Percentiles rank a stretch among this genome's conserved stretches.
phyloP scores from a whole-genome alignment of 1,140 invertebrate species.

The Drosophila mojavensis region DNA sequence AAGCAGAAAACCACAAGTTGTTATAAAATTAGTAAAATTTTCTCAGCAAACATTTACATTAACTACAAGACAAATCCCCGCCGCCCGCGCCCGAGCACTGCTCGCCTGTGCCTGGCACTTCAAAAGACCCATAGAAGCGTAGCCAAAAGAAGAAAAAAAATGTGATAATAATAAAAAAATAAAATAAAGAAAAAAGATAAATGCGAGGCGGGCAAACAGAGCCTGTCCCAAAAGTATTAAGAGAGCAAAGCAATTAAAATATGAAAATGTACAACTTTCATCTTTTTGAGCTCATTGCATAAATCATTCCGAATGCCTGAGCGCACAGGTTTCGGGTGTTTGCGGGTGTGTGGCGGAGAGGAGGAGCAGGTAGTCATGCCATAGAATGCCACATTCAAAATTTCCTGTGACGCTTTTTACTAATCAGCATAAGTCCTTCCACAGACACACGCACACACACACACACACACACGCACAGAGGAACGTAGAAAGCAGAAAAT shows the following conservation, averaged over 20 bases:
- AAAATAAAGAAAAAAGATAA: slow-evolving; percentile 31
- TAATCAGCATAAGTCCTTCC: slow-evolving; percentile 79
- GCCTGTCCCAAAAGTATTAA: slow-evolving; percentile 80
- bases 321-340: slow-evolving; percentile 28
- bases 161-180: slow-evolving; percentile 37
- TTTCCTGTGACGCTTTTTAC: slow-evolving; percentile 81
- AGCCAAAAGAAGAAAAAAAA: slow-evolving; percentile 50
- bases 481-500: slow-evolving; percentile 38
- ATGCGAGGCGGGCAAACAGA: slow-evolving; percentile 22
- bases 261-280: slow-evolving; percentile 83
- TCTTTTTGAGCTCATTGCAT: slow-evolving; percentile 83
- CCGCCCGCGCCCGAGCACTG: neutral
- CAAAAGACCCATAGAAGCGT: slow-evolving; percentile 80
- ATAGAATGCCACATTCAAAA: slow-evolving; percentile 61
- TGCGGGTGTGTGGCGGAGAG: neutral
- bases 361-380: slow-evolving; percentile 1
- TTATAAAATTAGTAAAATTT: slow-evolving; percentile 83
- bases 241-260: slow-evolving; percentile 83
- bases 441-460: slow-evolving; percentile 32
- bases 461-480: neutral
- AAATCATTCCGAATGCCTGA: slow-evolving; percentile 79
- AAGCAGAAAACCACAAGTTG: slow-evolving; percentile 78
- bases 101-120: slow-evolving; percentile 42
- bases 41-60: slow-evolving; percentile 82
- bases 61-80: slow-evolving; percentile 63